A percentile compares a stretch with the other conserved stretches of the same genome.
Conservation (phyloP, 2,888 invertebrate genomes). For the Cantharis lateralis region DNA sequence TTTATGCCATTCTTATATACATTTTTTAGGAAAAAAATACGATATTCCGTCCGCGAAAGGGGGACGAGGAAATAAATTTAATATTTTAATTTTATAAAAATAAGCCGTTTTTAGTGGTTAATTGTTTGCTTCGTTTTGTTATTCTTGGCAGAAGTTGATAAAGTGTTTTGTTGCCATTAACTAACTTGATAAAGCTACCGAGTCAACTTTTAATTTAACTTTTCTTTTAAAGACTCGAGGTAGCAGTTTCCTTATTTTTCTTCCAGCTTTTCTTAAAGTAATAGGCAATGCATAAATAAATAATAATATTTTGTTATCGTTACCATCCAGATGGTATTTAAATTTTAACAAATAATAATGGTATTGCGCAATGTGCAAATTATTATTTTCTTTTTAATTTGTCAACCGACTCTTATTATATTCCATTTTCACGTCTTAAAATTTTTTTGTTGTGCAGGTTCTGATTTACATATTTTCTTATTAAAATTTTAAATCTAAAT, state of each 20-base stretch:
- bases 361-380: neutral
- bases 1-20: neutral
- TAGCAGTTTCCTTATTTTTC: neutral
- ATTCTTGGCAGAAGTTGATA: constrained; percentile 4
- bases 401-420: neutral
- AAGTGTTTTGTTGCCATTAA: constrained; percentile 1
- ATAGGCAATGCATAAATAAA: neutral
- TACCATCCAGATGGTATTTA: neutral
- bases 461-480: neutral
- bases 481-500: neutral
- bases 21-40: neutral
- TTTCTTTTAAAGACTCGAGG: constrained; percentile 1
- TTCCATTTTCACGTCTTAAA: neutral
- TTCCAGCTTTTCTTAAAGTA: neutral
- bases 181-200: constrained; percentile 4
- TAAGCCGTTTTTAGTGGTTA: neutral
- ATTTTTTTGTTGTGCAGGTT: neutral
- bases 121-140: neutral
- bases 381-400: neutral
- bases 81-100: neutral
- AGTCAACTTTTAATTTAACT: constrained; percentile 4
- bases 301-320: constrained; percentile 1
- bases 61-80: neutral
- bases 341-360: neutral
- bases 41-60: neutral